phyloP scores from a whole-genome alignment of 1,140 invertebrate species.

The Halesus radiatus region DNA sequence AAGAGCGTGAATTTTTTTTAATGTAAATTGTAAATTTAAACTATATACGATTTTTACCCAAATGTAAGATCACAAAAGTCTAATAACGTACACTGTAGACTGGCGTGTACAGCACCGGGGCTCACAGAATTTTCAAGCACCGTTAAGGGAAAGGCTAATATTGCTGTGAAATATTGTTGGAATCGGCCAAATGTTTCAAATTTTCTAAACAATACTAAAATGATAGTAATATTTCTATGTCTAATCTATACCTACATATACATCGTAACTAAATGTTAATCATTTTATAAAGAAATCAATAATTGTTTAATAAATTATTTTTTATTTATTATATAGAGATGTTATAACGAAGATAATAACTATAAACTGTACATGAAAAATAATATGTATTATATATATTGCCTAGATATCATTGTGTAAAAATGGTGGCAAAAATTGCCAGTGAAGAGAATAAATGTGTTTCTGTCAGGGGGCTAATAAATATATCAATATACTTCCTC shows the following conservation, averaged over 20 bases:
- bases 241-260: conserved; percentile 3
- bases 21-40: too few species aligned
- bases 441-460: background rate
- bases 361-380: conserved; percentile 31
- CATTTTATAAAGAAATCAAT: conserved; percentile 44
- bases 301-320: conserved; percentile 27
- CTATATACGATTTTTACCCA: too few species aligned
- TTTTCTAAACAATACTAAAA: conserved; percentile 16
- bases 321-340: conserved; percentile 42
- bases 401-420: conserved; percentile 1
- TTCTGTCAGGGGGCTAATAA: conserved; percentile 25
- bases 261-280: conserved; percentile 48
- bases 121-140: too few species aligned
- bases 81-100: too few species aligned
- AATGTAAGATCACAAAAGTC: too few species aligned
- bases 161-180: too few species aligned
- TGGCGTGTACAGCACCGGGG: too few species aligned
- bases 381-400: conserved; percentile 1
- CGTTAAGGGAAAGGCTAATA: too few species aligned
- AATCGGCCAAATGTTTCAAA: too few species aligned
- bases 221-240: conserved; percentile 9
- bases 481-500: conserved; percentile 18
- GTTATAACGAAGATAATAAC: conserved; percentile 29
- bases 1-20: too few species aligned
- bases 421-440: background rate